Base-by-base conservation (phyloP, 2,113 vertebrate species). In the Colaptes auratus region DNA sequence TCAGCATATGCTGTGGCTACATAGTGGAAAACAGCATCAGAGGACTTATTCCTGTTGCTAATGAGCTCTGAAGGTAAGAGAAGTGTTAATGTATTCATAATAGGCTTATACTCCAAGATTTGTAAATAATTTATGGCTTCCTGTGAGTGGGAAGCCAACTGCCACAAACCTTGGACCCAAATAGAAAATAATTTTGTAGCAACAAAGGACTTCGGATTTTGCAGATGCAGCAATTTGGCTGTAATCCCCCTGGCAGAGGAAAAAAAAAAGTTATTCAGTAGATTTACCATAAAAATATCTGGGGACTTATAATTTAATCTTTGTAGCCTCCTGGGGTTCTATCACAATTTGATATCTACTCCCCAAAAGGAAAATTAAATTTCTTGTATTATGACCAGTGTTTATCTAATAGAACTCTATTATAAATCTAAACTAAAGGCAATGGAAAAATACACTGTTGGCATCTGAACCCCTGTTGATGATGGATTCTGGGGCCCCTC, bases 41-140 rank as follows among this genome's bases (percentile, higher is more conserved):
- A 94, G 93, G 78, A 86, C 74, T 96, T 85, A 69, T 61, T 96
- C 90, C 70, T 94, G 42, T 93, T 93, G 79, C 69, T 95, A 92
- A 86, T 94, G 90, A 95, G 87, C 76, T 95, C 87, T 84, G 61
- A 93, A 86, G 91, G 92, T 96, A 95, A 76, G 55, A 95, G 50
- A 90, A 89, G 48, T 89, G 88, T 86, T 95, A 93, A 93, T 81
- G 35, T 93, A 92, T 96, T 95, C 88, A 83, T 85, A 89, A 87
- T 69, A 92, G 82, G 79, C 64, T 82, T 86, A 72, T 5, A 88
- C 20, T 72, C 73, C 82, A 95, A 97, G 82, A 95, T 86, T 67
- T 95, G 92, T 93, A 94, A 91, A 93, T 95, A 94, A 90, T 95
- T 82, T 96, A 87, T 95, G 89, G 69, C 31, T 96, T 96, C 92